phyloP scores from a whole-genome alignment of 2,797 vertebrate genomes.

The Rhinoraja longicauda region DNA sequence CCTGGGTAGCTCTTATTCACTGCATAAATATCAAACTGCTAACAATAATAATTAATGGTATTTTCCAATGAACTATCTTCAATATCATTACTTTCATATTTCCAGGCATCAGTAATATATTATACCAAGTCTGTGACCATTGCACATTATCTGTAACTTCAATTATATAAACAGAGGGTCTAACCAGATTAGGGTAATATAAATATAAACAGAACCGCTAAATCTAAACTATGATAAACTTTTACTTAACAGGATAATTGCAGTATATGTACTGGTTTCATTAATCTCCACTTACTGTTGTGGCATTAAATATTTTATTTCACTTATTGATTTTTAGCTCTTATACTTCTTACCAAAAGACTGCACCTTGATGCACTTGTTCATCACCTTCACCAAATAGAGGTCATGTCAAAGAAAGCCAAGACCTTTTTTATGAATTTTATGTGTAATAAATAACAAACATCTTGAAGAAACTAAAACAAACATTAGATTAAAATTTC shows the following conservation, averaged over 20 bases:
- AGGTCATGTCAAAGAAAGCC: conserved; percentile 24
- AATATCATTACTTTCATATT: conserved; percentile 5
- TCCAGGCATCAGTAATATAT: conserved; percentile 15
- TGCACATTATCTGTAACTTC: conserved; percentile 37
- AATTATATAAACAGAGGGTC: conserved; percentile 23
- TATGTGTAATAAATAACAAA: conserved; percentile 36
- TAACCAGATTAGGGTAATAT: conserved; percentile 33
- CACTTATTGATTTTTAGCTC: conserved; percentile 22
- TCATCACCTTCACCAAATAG: conserved; percentile 28
- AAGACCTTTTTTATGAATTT: conserved; percentile 25
- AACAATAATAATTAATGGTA: not conserved
- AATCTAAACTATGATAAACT: conserved; percentile 36
- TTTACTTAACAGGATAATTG: conserved; percentile 32
- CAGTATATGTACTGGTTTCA: not conserved
- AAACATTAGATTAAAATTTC: conserved; percentile 34
- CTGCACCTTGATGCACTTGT: conserved; percentile 27
- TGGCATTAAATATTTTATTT: conserved; percentile 17
- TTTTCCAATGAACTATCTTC: conserved; percentile 12
- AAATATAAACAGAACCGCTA: conserved; percentile 13
- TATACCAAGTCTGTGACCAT: conserved; percentile 34
- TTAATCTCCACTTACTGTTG: conserved; percentile 29
- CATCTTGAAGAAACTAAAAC: conserved; percentile 34
- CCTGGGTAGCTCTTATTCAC: conserved; percentile 5
- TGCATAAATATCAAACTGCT: not conserved
- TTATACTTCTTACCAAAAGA: not conserved